Base-by-base conservation (phyloP, 2,113 vertebrate genomes). In the Amphiprion percula region DNA sequence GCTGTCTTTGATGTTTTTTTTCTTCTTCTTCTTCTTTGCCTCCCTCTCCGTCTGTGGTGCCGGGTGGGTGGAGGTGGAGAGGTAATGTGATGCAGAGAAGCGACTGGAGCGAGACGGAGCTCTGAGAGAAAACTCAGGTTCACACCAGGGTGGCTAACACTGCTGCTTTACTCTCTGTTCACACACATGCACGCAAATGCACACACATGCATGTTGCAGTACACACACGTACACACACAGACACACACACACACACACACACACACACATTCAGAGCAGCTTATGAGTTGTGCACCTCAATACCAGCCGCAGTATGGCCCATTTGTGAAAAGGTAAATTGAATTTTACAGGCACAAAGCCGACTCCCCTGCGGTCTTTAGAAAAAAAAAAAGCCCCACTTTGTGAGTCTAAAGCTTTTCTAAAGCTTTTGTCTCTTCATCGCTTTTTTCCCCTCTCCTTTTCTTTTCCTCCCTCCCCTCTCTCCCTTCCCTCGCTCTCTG, bases 311-410 rank as follows among this genome's bases (percentile, higher is more conserved):
- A 69, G 87, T 79, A 82, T 77, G 79, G 87, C 80, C 85, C 83
- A 86, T 91, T 88, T 92, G 84, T 88, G 88, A 91, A 90, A 91
- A 91, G 90, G 91, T 91, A 89, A 91, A 92, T 91, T 93, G 88
- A 92, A 92, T 94, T 92, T 91, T 91, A 87, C 88, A 91, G 86
- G 85, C 90, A 92, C 89, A 94, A 93, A 93, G 90, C 91, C 54
- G 59, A 82, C 85, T 90, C 89, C 89, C 88, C 91, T 90, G 86
- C 55, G 79, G 90, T 91, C 88, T 90, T 85, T 69, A 68, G 79
- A 87, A 76, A 75, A 90, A 66, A 88, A 92, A 82, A 80, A 21
- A 21, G 70, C 61, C 63, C 80, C 74, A 86, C 88, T 90, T 90
- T 91, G 90, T 88, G 87, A 91, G 77, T 87, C 84, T 85, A 87